A percentile compares a stretch with the other conserved stretches of the same genome.
These are phyloP conservation scores for Panopea generosa DNA, from an alignment of 2,888 invertebrate species.

Conservation along the genomic window DNA sequence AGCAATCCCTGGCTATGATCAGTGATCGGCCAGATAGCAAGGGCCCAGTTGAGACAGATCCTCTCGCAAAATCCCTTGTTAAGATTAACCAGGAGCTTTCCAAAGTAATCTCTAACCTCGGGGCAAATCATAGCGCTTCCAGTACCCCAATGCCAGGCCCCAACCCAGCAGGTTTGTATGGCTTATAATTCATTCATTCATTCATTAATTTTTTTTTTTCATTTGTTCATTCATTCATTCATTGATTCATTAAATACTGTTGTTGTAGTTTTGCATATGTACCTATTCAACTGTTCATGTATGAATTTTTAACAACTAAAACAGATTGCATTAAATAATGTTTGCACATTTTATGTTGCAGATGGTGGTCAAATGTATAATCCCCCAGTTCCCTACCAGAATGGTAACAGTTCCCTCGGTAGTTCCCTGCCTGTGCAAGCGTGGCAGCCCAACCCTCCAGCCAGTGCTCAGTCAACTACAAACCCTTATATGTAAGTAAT, in stretches of 20 bases:
- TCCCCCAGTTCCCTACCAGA: conserved; percentile 33
- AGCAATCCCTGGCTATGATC: conserved; percentile 37
- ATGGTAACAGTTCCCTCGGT: conserved; percentile 48
- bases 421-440: conserved; percentile 60
- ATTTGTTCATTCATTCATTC: too few relatives aligned
- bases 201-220: too few relatives aligned
- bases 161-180: conserved; percentile 24
- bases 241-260: too few relatives aligned
- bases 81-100: conserved; percentile 80
- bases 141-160: conserved; percentile 57
- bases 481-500: conserved; percentile 72
- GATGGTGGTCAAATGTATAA: too few relatives aligned
- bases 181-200: too few relatives aligned
- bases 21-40: conserved; percentile 21
- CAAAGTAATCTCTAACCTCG: conserved; percentile 71
- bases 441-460: conserved; percentile 53
- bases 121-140: conserved; percentile 56
- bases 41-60: conserved; percentile 44
- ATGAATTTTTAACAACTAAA: too few relatives aligned
- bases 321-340: too few relatives aligned
- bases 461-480: conserved; percentile 33
- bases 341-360: too few relatives aligned
- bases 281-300: too few relatives aligned
- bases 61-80: conserved; percentile 73
- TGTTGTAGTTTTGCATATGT: too few relatives aligned